Percentiles rank a stretch among this genome's conserved stretches.
These are phyloP conservation scores for Mormyrus hasselquistii DNA, from an alignment of 2,797 vertebrate genomes.

Conservation along the genomic window DNA sequence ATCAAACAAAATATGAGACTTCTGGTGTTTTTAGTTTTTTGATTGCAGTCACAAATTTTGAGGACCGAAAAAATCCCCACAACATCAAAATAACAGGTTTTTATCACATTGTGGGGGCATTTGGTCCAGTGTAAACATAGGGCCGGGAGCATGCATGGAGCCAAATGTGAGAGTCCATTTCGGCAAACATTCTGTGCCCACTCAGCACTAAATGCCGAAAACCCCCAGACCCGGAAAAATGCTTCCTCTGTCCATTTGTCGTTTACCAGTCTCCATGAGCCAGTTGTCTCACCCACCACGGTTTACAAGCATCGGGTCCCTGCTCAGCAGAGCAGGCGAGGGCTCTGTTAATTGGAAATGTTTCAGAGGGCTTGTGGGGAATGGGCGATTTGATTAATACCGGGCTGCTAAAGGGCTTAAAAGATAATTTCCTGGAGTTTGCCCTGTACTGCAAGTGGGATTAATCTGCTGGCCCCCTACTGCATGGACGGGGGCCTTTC, in stretches of 20 bases:
- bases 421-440: not conserved
- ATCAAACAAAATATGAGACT: not conserved
- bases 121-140: not conserved
- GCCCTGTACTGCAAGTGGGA: not conserved
- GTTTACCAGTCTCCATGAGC: not conserved
- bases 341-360: constrained; percentile 9
- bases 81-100: not conserved
- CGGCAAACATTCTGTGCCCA: not conserved
- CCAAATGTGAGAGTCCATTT: not conserved
- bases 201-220: not conserved
- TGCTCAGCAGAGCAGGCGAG: not conserved
- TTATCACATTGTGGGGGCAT: not conserved
- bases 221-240: not conserved
- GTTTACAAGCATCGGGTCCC: not conserved
- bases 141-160: not conserved
- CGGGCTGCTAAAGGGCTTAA: not conserved
- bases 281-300: not conserved
- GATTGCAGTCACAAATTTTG: not conserved
- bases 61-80: not conserved
- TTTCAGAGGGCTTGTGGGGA: not conserved
- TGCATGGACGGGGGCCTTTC: not conserved
- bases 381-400: not conserved
- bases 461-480: not conserved
- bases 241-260: not conserved
- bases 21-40: not conserved